Conservation (phyloP, 2,888 invertebrate genomes). For the Polydrusus cervinus region DNA sequence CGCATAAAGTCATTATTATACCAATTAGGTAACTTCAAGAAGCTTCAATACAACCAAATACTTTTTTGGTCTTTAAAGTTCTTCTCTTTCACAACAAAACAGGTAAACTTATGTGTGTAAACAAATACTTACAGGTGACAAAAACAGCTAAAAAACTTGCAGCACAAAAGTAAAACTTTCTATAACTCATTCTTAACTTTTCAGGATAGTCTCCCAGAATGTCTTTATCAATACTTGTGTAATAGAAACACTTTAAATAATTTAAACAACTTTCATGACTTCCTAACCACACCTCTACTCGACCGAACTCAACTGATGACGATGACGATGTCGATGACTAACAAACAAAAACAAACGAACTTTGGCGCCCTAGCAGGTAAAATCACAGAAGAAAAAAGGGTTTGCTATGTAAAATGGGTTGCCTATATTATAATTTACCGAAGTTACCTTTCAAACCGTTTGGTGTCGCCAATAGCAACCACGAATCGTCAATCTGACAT, state of each 20-base stretch:
- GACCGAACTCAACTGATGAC: no score
- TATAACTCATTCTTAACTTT: neutral
- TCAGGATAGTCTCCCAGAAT: neutral
- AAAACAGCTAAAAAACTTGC: constrained; percentile 11
- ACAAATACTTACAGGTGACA: constrained; percentile 7
- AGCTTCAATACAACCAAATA: no score
- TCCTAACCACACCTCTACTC: neutral
- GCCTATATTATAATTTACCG: neutral
- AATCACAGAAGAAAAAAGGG: neutral
- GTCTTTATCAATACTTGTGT: neutral
- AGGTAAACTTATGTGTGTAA: constrained; percentile 7
- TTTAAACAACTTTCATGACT: neutral
- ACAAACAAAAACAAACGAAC: neutral
- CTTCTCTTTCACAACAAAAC: neutral
- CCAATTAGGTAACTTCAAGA: no score
- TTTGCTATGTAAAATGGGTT: constrained; percentile 11
- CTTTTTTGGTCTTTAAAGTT: no score
- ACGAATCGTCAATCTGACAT: constrained; percentile 43
- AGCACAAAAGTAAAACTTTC: constrained; percentile 5
- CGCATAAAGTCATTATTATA: no score
- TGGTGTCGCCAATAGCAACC: constrained; percentile 12
- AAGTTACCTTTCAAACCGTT: neutral
- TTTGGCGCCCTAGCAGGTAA: neutral
- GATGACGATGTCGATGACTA: constrained; percentile 8
- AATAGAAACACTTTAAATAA: neutral